phyloP scores from a whole-genome alignment of 2,797 vertebrate species.

The Phrynocephalus vlangalii region DNA sequence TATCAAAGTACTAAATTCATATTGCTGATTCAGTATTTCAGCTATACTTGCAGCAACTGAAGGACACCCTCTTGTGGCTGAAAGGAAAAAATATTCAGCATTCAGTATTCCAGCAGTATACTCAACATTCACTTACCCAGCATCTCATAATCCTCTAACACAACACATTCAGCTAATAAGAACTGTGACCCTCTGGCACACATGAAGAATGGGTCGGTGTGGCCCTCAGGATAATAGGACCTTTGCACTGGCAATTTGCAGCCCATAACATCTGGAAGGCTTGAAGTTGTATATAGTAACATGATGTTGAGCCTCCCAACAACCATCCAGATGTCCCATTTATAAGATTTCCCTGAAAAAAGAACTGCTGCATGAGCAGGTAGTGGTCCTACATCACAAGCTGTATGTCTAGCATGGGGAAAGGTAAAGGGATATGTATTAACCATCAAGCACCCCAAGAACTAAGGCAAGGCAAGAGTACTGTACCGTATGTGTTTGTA shows the following conservation, averaged over 20 bases:
- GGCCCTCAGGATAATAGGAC: too few relatives aligned
- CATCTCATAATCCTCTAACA: not conserved
- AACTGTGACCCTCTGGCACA: not conserved
- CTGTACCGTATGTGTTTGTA: not conserved
- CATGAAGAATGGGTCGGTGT: too few relatives aligned
- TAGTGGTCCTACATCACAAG: too few relatives aligned
- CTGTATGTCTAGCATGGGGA: too few relatives aligned
- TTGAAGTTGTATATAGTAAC: too few relatives aligned
- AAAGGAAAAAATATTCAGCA: not conserved
- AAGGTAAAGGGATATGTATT: not conserved
- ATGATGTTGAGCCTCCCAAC: too few relatives aligned
- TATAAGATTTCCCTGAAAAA: not conserved
- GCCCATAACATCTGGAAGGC: too few relatives aligned
- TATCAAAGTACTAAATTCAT: not conserved
- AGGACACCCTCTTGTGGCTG: constrained; percentile 66
- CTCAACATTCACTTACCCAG: not conserved
- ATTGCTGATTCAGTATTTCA: not conserved
- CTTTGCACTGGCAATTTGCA: too few relatives aligned
- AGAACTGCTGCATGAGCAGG: too few relatives aligned
- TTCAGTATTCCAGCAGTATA: not conserved
- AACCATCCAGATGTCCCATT: not conserved
- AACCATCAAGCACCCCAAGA: not conserved
- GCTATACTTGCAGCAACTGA: constrained; percentile 25
- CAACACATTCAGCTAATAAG: not conserved
- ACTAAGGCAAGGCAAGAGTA: not conserved